Evolutionary conservation across 2,888 invertebrate genomes (phyloP).

Genomic region (Aleiodes testaceus): DNA sequence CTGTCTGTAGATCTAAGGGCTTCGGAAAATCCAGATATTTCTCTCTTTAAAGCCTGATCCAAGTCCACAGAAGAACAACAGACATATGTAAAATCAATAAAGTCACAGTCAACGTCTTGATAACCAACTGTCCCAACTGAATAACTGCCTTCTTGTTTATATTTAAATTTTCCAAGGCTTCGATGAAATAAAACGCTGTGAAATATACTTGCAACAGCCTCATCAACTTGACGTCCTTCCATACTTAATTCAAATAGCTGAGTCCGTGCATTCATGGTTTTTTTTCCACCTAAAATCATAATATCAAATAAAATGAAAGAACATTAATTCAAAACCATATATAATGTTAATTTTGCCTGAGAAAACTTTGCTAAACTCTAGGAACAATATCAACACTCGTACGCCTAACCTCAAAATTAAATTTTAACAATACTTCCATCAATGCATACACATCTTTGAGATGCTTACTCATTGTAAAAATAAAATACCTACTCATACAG

Average conservation of each 20-base stretch:
- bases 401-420: no score
- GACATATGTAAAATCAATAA: slow-evolving; percentile 97
- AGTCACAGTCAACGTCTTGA: slow-evolving; percentile 97
- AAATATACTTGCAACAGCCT: slow-evolving; percentile 92
- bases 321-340: not conserved
- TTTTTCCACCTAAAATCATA: slow-evolving; percentile 47
- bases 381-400: no score
- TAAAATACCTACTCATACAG: not conserved
- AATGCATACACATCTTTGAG: no score
- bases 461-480: slow-evolving; percentile 25
- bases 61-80: slow-evolving; percentile 90
- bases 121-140: slow-evolving; percentile 96
- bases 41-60: slow-evolving; percentile 82
- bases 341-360: no score
- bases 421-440: no score
- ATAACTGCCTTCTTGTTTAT: slow-evolving; percentile 94
- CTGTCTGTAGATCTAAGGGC: slow-evolving; percentile 83
- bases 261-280: slow-evolving; percentile 90
- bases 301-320: not conserved
- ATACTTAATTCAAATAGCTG: slow-evolving; percentile 87
- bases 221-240: slow-evolving; percentile 93
- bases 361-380: no score
- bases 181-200: slow-evolving; percentile 94
- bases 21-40: slow-evolving; percentile 86
- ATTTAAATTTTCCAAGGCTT: slow-evolving; percentile 93